These are phyloP conservation scores for cat (Felis catus) DNA, from an alignment of 2,113 vertebrate genomes.

Conservation along the genomic window F.catus_Fca126_mat1.0 CM031419.1:67112501-67113000, in stretches of 20 bases:
- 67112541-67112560: neutral
- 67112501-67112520: constrained; percentile 55
- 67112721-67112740: neutral
- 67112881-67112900: neutral
- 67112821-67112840: constrained; percentile 39
- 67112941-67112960: neutral
- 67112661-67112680: neutral
- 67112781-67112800: constrained; percentile 53
- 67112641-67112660: neutral
- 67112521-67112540: constrained; percentile 55
- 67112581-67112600: neutral
- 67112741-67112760: neutral
- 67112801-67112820: constrained; percentile 51
- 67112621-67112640: neutral
- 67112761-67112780: constrained; percentile 43
- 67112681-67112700: neutral
- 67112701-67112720: neutral
- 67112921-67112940: neutral
- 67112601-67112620: neutral
- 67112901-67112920: constrained; percentile 25
- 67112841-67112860: constrained; percentile 26
- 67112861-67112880: constrained; percentile 4
- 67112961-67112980: neutral
- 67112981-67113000: neutral
- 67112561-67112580: neutral